A percentile compares a stretch with the other conserved stretches of the same genome.
phyloP scores from a whole-genome alignment of 2,113 vertebrate genomes.

The Ciconia boyciana region DNA sequence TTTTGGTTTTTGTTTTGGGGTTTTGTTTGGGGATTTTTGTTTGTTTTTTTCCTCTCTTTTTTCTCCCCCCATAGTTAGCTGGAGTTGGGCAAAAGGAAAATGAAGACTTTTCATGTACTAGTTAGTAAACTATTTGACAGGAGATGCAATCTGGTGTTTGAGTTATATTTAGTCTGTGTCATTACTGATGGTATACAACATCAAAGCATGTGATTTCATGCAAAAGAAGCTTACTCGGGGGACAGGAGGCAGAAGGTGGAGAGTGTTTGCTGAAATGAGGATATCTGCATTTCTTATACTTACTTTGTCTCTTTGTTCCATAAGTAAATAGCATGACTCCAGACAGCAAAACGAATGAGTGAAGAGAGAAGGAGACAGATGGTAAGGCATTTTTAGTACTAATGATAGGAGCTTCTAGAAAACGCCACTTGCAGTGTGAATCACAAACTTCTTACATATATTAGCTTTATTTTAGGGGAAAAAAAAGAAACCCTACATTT shows the following conservation, averaged over 20 bases:
- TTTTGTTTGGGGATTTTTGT: accelerated
- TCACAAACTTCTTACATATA: not conserved
- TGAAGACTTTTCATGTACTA: not conserved
- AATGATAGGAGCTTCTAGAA: slow-evolving; percentile 17
- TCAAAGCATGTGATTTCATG: not conserved
- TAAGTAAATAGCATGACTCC: not conserved
- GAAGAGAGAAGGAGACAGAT: slow-evolving; percentile 11
- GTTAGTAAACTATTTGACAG: not conserved
- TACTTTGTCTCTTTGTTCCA: not conserved
- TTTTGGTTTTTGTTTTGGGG: accelerated
- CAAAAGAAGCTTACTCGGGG: not conserved
- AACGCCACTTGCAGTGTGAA: not conserved
- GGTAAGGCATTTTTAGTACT: slow-evolving; percentile 2
- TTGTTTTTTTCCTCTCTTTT: accelerated
- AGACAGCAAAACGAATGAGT: not conserved
- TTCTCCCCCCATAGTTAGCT: not conserved
- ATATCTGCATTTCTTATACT: not conserved
- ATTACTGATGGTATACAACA: not conserved
- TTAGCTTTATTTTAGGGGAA: not conserved
- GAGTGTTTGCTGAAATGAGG: not conserved
- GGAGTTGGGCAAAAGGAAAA: not conserved
- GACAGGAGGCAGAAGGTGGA: not conserved
- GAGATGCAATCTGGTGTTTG: not conserved
- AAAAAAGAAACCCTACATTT: not conserved
- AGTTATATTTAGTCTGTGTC: not conserved